A percentile compares a stretch with the other conserved stretches of the same genome.
phyloP scores from a whole-genome alignment of 1,140 invertebrate species.

The Macrosteles quadrilineatus region DNA sequence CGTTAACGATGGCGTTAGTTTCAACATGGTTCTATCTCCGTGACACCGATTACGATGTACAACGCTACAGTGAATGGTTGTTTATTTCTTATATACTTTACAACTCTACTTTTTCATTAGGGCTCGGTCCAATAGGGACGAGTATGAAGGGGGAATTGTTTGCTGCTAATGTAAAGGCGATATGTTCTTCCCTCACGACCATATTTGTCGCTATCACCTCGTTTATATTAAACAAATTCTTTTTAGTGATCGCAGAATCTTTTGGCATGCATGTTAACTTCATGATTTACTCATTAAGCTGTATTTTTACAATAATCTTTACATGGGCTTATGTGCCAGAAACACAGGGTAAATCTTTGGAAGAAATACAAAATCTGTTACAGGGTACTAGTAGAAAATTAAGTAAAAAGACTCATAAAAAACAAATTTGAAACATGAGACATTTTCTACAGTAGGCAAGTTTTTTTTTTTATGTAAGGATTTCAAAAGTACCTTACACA shows the following conservation, averaged over 20 bases:
- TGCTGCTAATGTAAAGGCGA: slow-evolving; percentile 32
- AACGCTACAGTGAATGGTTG: slow-evolving; percentile 13
- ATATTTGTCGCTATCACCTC: slow-evolving; percentile 35
- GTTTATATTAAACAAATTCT: slow-evolving; percentile 75
- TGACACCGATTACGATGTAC: not conserved
- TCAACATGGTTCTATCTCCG: slow-evolving; percentile 19
- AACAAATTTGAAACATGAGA: no score
- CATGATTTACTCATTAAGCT: slow-evolving; percentile 75
- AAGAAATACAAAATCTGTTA: slow-evolving; percentile 68
- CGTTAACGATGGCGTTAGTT: slow-evolving; percentile 30
- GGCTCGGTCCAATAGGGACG: slow-evolving; percentile 33
- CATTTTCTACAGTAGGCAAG: no score
- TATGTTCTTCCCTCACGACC: slow-evolving; percentile 35
- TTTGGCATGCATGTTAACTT: slow-evolving; percentile 69
- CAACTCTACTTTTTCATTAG: slow-evolving; percentile 34
- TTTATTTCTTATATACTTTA: slow-evolving; percentile 31
- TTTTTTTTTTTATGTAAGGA: no score
- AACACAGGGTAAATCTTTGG: slow-evolving; percentile 76
- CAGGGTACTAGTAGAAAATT: no score
- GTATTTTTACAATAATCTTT: slow-evolving; percentile 60
- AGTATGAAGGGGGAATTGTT: slow-evolving; percentile 38
- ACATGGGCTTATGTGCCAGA: slow-evolving; percentile 69
- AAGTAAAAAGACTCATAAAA: no score
- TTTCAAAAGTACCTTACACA: no score
- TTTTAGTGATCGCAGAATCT: slow-evolving; percentile 57